These are phyloP conservation scores for Apostichopus japonicus DNA, from an alignment of 35 echinoderm and acorn worm genomes.

Conservation along the genomic window DNA sequence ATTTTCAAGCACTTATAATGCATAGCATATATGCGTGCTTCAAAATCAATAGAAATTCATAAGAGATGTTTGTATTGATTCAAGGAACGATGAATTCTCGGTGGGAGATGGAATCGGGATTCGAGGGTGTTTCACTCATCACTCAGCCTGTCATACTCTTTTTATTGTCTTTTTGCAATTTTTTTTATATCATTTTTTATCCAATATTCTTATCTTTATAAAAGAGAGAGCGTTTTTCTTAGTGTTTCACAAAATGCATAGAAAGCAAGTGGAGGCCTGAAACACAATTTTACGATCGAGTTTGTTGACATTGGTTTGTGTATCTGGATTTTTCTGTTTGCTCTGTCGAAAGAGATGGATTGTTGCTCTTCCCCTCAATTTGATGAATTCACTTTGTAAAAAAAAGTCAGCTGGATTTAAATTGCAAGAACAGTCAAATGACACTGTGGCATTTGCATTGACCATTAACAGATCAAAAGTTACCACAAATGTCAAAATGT, in stretches of 20 bases:
- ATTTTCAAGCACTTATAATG: no score
- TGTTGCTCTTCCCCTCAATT: no score
- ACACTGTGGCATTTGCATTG: no score
- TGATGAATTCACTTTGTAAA: no score
- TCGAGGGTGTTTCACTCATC: background rate
- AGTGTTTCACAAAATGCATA: background rate
- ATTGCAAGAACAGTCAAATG: no score
- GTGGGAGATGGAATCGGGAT: background rate
- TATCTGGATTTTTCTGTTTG: background rate
- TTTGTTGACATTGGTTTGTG: background rate
- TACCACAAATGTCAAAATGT: no score
- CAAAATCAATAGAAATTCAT: background rate
- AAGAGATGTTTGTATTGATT: slow-evolving; percentile 27
- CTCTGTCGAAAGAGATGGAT: background rate
- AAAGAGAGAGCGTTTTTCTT: background rate
- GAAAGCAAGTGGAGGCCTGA: background rate
- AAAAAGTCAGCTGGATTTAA: no score
- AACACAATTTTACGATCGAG: background rate
- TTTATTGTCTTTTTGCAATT: background rate
- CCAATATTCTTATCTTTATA: background rate
- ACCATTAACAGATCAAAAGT: no score
- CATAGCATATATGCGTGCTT: background rate
- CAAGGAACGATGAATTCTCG: slow-evolving; percentile 13
- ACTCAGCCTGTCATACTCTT: background rate
- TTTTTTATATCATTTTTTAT: background rate